Evolutionary conservation across 2,888 invertebrate species (phyloP).

Genomic region (Netelia inedita): DNA sequence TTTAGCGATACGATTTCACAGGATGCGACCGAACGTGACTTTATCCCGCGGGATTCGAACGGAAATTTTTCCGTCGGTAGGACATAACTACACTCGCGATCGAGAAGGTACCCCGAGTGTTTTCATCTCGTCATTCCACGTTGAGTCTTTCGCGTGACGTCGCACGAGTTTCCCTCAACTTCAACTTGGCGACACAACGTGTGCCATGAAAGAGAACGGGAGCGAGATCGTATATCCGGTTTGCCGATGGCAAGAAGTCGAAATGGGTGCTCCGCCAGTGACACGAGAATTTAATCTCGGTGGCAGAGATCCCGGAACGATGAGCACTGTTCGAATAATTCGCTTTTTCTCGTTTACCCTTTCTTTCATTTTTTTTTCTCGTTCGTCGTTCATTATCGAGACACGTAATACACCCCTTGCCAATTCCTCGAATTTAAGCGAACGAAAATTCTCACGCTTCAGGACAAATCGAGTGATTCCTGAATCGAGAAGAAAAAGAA

Average conservation of each 20-base stretch:
- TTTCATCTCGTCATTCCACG: slow-evolving; percentile 6
- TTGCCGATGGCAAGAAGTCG: slow-evolving; percentile 26
- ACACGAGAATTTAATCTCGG: slow-evolving; percentile 64
- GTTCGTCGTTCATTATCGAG: not conserved
- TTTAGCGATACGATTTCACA: not conserved
- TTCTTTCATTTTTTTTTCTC: not conserved
- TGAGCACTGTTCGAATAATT: slow-evolving; percentile 29
- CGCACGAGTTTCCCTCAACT: slow-evolving; percentile 38
- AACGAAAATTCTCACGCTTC: not conserved
- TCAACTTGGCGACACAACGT: not conserved
- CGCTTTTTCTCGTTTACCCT: slow-evolving; percentile 1
- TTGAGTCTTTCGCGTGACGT: slow-evolving; percentile 37
- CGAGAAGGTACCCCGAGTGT: slow-evolving; percentile 23
- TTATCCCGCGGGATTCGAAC: slow-evolving; percentile 12
- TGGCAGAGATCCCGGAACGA: slow-evolving; percentile 38
- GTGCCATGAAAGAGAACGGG: slow-evolving; percentile 25
- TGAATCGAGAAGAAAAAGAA: not conserved
- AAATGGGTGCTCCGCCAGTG: slow-evolving; percentile 49
- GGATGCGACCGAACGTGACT: slow-evolving; percentile 17
- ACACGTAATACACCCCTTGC: slow-evolving; percentile 9
- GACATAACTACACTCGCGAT: slow-evolving; percentile 50
- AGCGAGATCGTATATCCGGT: slow-evolving; percentile 19
- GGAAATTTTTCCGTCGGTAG: not conserved
- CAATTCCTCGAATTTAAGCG: not conserved
- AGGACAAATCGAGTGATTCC: not conserved